phyloP scores from a whole-genome alignment of 2,113 vertebrate genomes.

The Sitta europaea region DNA sequence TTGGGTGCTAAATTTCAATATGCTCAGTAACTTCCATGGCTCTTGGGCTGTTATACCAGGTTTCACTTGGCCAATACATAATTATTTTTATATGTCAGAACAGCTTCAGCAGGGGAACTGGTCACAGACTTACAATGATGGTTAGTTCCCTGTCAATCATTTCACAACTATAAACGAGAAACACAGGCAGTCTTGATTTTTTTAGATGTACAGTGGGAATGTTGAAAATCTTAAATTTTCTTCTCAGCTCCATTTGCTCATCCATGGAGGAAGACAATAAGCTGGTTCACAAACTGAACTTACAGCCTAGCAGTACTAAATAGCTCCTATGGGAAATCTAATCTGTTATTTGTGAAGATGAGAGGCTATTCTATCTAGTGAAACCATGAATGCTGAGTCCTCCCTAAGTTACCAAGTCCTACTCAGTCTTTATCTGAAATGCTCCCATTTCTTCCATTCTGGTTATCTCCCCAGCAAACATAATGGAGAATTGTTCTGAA shows the following conservation, averaged over 20 bases:
- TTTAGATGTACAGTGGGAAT: neutral
- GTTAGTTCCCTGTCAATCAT: neutral
- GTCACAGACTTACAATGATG: neutral
- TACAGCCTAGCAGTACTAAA: neutral
- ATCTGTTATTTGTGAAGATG: neutral
- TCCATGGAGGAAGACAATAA: neutral
- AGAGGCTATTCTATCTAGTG: neutral
- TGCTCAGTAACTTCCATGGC: neutral
- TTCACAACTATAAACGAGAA: neutral
- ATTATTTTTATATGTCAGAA: neutral
- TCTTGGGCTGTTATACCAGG: neutral
- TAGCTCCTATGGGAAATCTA: neutral
- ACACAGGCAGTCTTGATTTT: neutral
- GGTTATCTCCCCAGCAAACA: neutral
- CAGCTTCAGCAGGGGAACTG: neutral
- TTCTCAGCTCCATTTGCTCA: neutral
- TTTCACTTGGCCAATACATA: neutral
- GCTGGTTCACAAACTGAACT: neutral
- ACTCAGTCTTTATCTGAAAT: neutral
- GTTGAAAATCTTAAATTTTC: neutral
- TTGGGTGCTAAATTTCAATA: neutral
- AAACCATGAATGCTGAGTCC: rapidly evolving
- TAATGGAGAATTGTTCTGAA: neutral
- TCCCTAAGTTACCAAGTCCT: neutral
- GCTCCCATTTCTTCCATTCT: neutral